phyloP scores from a whole-genome alignment of 2,113 vertebrate species.

The Lynx canadensis region DNA sequence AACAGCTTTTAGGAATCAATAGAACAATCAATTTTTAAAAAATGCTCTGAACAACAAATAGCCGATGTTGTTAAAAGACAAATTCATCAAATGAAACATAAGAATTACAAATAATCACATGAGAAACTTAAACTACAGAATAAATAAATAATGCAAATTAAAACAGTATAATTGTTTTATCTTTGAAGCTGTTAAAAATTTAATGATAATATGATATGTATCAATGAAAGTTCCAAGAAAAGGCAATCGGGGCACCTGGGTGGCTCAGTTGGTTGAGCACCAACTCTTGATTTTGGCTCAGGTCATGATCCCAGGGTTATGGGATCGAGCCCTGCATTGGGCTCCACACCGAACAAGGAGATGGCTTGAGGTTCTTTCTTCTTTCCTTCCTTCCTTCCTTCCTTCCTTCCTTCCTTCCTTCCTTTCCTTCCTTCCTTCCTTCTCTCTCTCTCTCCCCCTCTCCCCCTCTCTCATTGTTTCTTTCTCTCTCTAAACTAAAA shows the following conservation, averaged over 20 bases:
- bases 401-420: accelerated
- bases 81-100: background rate
- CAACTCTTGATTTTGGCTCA: no score
- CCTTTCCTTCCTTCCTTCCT: no score
- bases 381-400: accelerated
- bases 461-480: no score
- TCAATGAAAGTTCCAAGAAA: background rate
- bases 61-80: background rate
- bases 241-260: background rate
- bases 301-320: no score
- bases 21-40: background rate
- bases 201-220: background rate
- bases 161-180: background rate
- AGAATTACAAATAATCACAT: background rate
- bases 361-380: no score
- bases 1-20: background rate
- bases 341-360: no score
- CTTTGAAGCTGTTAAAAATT: background rate
- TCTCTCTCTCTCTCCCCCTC: no score
- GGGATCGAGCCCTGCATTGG: no score
- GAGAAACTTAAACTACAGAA: background rate
- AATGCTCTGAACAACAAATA: background rate
- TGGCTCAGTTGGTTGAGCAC: no score
- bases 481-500: no score
- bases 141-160: background rate